phyloP scores from a whole-genome alignment of 1,140 invertebrate genomes.

The Aleiodes sp. region DNA sequence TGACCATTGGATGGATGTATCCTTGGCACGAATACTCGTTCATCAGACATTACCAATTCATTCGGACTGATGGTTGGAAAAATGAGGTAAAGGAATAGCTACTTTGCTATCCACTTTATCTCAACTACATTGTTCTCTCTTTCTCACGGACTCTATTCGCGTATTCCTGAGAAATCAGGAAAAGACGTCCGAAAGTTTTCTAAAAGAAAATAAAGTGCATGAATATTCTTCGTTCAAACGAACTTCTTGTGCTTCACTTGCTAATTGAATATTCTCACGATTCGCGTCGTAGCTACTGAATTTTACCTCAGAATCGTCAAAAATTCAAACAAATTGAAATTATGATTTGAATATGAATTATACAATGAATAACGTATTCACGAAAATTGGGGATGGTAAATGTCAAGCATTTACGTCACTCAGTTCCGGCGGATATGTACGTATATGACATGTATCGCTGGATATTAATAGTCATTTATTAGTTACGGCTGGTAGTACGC shows the following conservation, averaged over 20 bases:
- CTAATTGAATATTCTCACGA: not conserved
- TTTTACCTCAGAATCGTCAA: not conserved
- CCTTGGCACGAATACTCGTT: not conserved
- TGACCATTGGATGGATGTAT: not conserved
- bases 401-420: constrained; percentile 34
- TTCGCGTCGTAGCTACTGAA: not conserved
- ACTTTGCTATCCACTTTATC: too few relatives aligned
- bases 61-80: not conserved
- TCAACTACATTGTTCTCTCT: too few relatives aligned
- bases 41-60: not conserved
- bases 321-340: not conserved
- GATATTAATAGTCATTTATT: constrained; percentile 39
- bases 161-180: too few relatives aligned
- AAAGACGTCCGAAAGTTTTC: too few relatives aligned
- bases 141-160: too few relatives aligned
- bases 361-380: constrained; percentile 23
- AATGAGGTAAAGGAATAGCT: too few relatives aligned
- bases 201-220: too few relatives aligned
- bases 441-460: constrained; percentile 39
- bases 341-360: constrained; percentile 17
- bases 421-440: constrained; percentile 41
- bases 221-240: too few relatives aligned
- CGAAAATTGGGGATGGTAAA: constrained; percentile 36
- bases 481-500: constrained; percentile 34
- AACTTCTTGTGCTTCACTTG: too few relatives aligned